Base-by-base conservation (phyloP, 2,888 invertebrate species). In the Liopterus haemorrhoidalis region DNA sequence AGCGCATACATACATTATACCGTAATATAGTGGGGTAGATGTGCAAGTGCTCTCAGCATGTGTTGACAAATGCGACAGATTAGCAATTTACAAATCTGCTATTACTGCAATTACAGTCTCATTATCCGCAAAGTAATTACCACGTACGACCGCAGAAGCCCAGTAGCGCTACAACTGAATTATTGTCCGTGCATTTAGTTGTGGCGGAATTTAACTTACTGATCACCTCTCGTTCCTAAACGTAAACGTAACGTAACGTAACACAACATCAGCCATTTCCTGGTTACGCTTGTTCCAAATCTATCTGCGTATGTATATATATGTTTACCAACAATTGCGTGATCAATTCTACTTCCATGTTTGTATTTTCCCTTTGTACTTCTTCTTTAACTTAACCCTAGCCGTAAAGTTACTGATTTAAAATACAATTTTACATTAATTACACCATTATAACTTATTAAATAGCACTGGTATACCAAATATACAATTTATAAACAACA, bases 11-110 rank as follows among this genome's bases (percentile, higher is more conserved):
- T 40, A n/a, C n/a, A n/a, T n/a, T n/a, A n/a, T n/a, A n/a, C n/a
- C n/a, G n/a, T n/a, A n/a, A n/a, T 40, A 40, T 30, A 40, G 40
- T 40, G 30, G 24, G n/a, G 24, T 21, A 22, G 8, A 3, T 11
- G 14, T 20, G 22, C 36, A 36, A 36, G 24, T 36, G 36, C 36
- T 21, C 21, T 36, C 36, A 36, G 16, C 36, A 24, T 36, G 36
- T 36, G 36, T 36, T 63, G 65, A 66, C 62, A 64, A 66, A 66
- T 64, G 66, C 64, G 63, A 65, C 62, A 65, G 67, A 68, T 68
- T 67, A 67, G 67, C 66, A 67, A 68, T 67, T 68, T 68, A 65
- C 68, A 66, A 68, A 67, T 67, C 67, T 65, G 66, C 65, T 64
- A 65, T 66, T 66, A 64, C 65, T 63, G 65, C 67, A 68, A 69